Evolutionary conservation across 1,140 invertebrate species (phyloP).

Genomic region (Lysiphlebus fabarum): DNA sequence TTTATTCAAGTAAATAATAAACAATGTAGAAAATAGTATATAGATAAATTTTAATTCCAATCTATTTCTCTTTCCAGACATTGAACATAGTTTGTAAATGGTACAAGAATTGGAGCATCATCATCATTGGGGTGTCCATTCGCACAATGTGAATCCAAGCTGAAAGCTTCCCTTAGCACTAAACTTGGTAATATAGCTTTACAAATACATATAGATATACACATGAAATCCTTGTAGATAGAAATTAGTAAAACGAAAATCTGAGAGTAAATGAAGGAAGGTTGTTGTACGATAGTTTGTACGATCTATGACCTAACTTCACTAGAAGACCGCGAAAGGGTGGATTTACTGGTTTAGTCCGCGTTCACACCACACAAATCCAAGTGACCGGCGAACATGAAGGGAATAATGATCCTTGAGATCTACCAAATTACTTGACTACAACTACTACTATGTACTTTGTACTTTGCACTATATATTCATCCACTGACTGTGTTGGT

Average conservation of each 20-base stretch:
- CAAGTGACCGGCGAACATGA: slow-evolving; percentile 46
- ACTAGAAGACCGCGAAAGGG: slow-evolving; percentile 52
- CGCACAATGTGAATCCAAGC: no score
- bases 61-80: no score
- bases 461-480: slow-evolving; percentile 14
- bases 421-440: not conserved
- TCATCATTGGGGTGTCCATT: no score
- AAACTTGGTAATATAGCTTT: not conserved
- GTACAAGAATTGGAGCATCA: no score
- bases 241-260: not conserved
- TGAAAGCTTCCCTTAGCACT: no score
- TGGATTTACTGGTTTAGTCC: slow-evolving; percentile 52
- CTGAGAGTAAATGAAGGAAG: slow-evolving; percentile 26
- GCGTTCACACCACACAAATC: slow-evolving; percentile 55
- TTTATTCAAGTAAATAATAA: no score
- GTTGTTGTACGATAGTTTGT: slow-evolving; percentile 51
- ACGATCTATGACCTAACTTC: slow-evolving; percentile 53
- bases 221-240: no score
- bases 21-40: no score
- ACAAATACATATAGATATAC: no score
- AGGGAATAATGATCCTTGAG: not conserved
- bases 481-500: slow-evolving; percentile 3
- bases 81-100: no score
- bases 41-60: no score
- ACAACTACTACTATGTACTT: slow-evolving; percentile 29